Percentiles rank a stretch among this genome's conserved stretches.
These are phyloP conservation scores for Dendrocopos noguchii DNA, from an alignment of 2,113 vertebrate species.

Conservation along the genomic window DNA sequence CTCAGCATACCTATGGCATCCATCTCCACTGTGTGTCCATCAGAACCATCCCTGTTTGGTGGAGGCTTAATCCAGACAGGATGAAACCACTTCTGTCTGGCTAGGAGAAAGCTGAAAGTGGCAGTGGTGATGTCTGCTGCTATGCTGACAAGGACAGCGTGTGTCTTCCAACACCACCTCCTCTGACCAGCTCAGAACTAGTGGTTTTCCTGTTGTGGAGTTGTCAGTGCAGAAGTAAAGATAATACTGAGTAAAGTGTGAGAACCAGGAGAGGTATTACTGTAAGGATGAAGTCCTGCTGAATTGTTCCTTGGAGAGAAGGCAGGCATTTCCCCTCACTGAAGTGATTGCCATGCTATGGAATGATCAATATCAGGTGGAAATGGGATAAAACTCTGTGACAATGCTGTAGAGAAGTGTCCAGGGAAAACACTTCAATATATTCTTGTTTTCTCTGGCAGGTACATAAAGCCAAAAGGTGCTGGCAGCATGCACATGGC, in stretches of 20 bases:
- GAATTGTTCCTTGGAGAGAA: not conserved
- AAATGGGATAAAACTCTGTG: not conserved
- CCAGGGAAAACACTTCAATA: not conserved
- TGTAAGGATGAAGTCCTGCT: not conserved
- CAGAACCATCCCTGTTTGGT: not conserved
- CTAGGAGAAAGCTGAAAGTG: not conserved
- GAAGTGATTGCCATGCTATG: not conserved
- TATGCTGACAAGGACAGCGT: not conserved
- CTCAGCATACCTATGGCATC: fast-evolving
- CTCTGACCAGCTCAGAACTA: not conserved
- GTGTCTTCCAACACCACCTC: not conserved
- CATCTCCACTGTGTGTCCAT: not conserved
- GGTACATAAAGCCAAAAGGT: not conserved
- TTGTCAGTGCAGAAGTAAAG: not conserved
- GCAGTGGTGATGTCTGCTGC: not conserved
- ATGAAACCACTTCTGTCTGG: not conserved
- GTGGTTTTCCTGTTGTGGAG: not conserved
- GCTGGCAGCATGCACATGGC: not conserved
- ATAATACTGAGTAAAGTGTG: not conserved
- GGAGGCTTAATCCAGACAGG: not conserved
- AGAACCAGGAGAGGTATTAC: not conserved
- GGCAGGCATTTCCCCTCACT: not conserved
- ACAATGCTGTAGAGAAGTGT: not conserved
- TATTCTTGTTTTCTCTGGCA: not conserved
- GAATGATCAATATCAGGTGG: not conserved